Percentiles rank a stretch among this genome's conserved stretches.
Conservation (phyloP, 2,113 vertebrate species). For the rat (Rattus norvegicus) region DNA sequence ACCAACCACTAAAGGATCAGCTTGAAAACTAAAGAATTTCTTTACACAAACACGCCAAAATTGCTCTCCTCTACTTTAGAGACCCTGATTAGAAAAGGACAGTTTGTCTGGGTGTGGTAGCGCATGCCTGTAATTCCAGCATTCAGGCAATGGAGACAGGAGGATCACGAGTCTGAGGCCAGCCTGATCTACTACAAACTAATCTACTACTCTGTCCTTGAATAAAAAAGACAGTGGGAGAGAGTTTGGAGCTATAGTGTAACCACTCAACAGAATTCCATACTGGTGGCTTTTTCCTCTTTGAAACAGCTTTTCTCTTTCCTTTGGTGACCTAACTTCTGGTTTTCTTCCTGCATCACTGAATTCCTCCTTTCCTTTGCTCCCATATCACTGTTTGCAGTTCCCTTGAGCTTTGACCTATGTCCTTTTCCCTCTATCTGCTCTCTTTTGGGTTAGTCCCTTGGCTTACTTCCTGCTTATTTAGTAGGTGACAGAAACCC, state of each 20-base stretch:
- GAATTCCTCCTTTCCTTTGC: background rate
- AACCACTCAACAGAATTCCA: background rate
- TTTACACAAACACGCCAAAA: background rate
- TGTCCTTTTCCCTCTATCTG: background rate
- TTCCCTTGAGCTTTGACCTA: slow-evolving; percentile 12
- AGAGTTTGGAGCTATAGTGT: background rate
- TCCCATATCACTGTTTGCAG: slow-evolving; percentile 7
- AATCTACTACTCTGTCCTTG: background rate
- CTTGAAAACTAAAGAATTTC: slow-evolving; percentile 37
- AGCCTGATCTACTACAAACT: background rate
- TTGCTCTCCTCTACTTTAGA: background rate
- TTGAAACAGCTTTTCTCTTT: slow-evolving; percentile 9
- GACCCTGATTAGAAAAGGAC: background rate
- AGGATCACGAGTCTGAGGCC: background rate
- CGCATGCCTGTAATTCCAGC: background rate
- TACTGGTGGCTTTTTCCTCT: background rate
- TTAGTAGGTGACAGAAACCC: slow-evolving; percentile 47
- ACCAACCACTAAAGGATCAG: background rate
- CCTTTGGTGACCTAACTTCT: background rate
- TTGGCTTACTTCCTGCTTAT: slow-evolving; percentile 26
- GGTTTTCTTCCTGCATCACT: slow-evolving; percentile 33
- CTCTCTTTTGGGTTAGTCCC: slow-evolving; percentile 27
- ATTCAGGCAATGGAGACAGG: background rate
- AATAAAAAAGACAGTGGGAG: background rate
- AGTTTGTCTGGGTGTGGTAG: background rate